Conservation (phyloP, 2,113 vertebrate genomes). For the Indicator indicator region DNA sequence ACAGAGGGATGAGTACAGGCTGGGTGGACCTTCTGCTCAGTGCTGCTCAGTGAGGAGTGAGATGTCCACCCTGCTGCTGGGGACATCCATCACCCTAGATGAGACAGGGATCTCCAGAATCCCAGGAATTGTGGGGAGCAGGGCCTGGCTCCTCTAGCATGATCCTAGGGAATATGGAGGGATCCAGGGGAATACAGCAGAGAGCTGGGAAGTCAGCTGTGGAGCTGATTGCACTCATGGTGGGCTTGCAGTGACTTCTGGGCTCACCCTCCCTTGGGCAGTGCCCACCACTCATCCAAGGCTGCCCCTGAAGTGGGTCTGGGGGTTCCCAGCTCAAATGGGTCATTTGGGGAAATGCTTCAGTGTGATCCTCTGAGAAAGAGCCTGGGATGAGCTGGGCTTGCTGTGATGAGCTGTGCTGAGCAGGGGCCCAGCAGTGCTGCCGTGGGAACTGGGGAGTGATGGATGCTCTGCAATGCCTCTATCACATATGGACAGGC, state of each 20-base stretch:
- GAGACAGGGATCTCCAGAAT: fast-evolving
- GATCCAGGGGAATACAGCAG: background rate
- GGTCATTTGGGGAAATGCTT: background rate
- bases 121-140: background rate
- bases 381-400: too few species aligned
- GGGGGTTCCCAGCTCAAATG: background rate
- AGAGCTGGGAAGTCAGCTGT: background rate
- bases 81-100: background rate
- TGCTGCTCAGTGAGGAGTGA: background rate
- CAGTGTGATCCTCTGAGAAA: fast-evolving
- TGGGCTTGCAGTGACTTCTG: background rate
- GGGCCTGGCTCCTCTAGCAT: background rate
- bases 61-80: fast-evolving
- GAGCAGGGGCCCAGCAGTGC: background rate
- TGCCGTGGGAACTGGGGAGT: background rate
- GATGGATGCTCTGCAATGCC: background rate
- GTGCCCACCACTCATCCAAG: background rate
- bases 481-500: background rate
- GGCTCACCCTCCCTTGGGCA: background rate
- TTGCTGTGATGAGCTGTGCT: background rate
- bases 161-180: too few species aligned
- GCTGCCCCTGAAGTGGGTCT: background rate
- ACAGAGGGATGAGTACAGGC: background rate
- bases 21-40: background rate
- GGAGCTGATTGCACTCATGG: background rate